Evolutionary conservation across 2,797 vertebrate species (phyloP).

Genomic region (Gallinago solitaria): DNA sequence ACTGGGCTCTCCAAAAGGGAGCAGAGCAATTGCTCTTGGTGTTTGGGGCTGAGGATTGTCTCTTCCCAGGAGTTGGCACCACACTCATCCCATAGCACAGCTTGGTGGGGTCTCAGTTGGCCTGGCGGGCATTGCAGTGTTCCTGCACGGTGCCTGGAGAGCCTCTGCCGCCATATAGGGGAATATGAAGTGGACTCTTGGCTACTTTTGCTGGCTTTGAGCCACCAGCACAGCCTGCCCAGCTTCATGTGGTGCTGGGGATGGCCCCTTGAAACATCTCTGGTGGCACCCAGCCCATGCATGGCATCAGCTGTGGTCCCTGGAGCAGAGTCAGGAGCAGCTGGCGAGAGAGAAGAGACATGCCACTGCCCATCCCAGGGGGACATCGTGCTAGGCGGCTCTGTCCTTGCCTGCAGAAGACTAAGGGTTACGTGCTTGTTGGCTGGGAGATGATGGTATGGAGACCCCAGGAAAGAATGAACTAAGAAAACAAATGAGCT

Average conservation of each 20-base stretch:
- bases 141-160: background rate
- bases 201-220: background rate
- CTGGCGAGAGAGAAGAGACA: background rate
- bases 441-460: background rate
- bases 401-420: background rate
- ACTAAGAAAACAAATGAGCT: constrained; percentile 61
- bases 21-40: background rate
- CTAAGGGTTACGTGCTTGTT: background rate
- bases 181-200: background rate
- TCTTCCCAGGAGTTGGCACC: background rate
- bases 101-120: background rate
- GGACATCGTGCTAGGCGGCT: accelerated
- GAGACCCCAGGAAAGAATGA: constrained; percentile 48
- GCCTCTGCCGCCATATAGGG: background rate
- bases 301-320: background rate
- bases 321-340: background rate
- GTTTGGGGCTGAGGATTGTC: background rate
- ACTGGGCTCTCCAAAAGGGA: background rate
- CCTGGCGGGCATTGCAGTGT: background rate
- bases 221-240: background rate
- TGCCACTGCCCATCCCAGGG: background rate
- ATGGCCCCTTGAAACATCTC: background rate
- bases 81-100: accelerated
- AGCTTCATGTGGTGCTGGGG: background rate
- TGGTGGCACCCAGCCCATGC: background rate